Evolutionary conservation across 2,888 invertebrate genomes (phyloP).

Genomic region (Dexiosoma caninum): DNA sequence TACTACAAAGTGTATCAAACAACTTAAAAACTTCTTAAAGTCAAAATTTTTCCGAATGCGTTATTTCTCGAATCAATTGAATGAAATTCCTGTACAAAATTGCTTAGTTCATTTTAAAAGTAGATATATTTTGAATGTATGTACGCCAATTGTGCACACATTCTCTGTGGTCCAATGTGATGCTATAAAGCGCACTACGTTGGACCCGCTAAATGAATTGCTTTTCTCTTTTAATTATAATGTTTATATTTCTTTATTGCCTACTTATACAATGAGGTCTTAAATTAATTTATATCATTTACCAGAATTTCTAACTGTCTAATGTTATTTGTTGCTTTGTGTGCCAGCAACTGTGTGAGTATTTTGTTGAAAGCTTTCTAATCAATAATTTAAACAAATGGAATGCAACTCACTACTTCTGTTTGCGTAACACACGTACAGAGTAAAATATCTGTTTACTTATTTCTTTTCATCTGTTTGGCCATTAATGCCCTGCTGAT

Average conservation of each 20-base stretch:
- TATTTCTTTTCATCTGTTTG: neutral
- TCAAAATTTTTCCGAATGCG: too few species aligned
- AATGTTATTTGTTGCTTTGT: constrained; percentile 1
- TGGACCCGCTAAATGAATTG: neutral
- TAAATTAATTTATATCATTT: constrained; percentile 12
- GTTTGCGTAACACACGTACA: neutral
- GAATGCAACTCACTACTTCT: constrained; percentile 21
- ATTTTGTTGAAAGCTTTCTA: constrained; percentile 51
- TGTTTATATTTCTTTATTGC: neutral
- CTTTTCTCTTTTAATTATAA: constrained; percentile 4
- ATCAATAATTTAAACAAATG: constrained; percentile 59
- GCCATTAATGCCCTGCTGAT: too few species aligned
- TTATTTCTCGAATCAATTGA: too few species aligned
- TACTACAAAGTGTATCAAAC: too few species aligned
- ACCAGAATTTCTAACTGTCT: constrained; percentile 5
- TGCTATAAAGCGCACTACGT: neutral
- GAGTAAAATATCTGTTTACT: neutral
- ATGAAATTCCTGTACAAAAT: too few species aligned
- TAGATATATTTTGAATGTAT: too few species aligned
- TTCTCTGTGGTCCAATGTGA: neutral
- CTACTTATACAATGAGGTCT: constrained; percentile 1
- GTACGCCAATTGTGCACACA: neutral
- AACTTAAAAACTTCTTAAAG: too few species aligned
- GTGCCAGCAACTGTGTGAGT: neutral
- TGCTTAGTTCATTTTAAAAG: too few species aligned